Evolutionary conservation across 2,797 vertebrate genomes (phyloP).

Genomic region (Threskiornis aethiopicus): DNA sequence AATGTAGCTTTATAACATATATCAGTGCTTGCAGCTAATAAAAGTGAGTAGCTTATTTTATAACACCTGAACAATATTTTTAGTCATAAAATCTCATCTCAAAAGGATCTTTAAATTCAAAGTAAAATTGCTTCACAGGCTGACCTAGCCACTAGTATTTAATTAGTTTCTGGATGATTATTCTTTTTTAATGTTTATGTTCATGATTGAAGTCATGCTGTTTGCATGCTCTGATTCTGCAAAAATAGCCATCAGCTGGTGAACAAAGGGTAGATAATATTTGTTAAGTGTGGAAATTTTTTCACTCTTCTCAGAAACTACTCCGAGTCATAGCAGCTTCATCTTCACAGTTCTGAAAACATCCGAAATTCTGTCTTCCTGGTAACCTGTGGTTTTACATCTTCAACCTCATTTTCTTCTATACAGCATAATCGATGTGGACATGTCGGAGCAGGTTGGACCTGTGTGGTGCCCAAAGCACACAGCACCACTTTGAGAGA

Average conservation of each 20-base stretch:
- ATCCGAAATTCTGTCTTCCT: neutral
- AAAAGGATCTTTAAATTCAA: slow-evolving; percentile 23
- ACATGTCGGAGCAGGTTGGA: neutral
- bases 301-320: slow-evolving; percentile 21
- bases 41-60: neutral
- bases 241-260: neutral
- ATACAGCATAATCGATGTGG: neutral
- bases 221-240: slow-evolving; percentile 13
- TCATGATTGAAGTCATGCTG: slow-evolving; percentile 30
- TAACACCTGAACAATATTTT: neutral
- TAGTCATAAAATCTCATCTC: neutral
- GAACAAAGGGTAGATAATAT: neutral
- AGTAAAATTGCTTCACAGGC: neutral
- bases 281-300: slow-evolving; percentile 4
- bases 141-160: neutral
- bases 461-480: neutral
- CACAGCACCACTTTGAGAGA: neutral
- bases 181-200: slow-evolving; percentile 21
- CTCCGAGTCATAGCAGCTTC: neutral
- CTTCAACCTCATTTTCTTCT: neutral
- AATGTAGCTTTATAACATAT: neutral
- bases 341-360: neutral
- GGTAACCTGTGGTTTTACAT: neutral
- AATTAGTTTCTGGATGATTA: slow-evolving; percentile 19
- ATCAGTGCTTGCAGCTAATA: neutral